Conservation (phyloP, 37 sponge, comb jelly and placozoan species). For the Chondrilla cf. caribensis region DNA sequence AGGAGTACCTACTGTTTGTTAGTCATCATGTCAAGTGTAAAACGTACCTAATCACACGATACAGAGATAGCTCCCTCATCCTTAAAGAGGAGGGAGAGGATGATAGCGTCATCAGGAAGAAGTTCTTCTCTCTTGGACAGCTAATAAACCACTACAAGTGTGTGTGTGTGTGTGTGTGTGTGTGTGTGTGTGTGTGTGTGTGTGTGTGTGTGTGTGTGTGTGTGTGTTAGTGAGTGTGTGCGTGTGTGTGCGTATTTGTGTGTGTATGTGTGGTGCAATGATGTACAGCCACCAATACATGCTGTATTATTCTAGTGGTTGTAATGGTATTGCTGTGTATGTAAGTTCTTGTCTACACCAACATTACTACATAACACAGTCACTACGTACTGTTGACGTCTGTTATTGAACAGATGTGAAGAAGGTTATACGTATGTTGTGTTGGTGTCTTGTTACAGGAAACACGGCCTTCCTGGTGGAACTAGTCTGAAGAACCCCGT, state of each 20-base stretch:
- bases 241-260: not conserved
- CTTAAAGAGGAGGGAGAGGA: not conserved
- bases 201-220: not conserved
- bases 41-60: not conserved
- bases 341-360: not conserved
- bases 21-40: not conserved
- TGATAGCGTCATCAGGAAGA: not conserved
- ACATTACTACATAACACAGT: not conserved
- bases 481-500: not conserved
- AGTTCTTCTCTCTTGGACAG: conserved; percentile 1
- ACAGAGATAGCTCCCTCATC: conserved; percentile 2
- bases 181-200: not conserved
- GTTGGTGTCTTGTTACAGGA: too few species aligned
- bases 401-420: too few species aligned
- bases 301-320: not conserved
- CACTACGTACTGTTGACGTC: not conserved
- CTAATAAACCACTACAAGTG: not conserved
- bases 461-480: not conserved
- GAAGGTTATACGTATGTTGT: not conserved
- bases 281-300: not conserved
- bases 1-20: conserved; percentile 13
- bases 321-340: not conserved
- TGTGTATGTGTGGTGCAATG: not conserved
- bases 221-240: not conserved
- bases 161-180: not conserved